Base-by-base conservation (phyloP, 1,140 invertebrate genomes). In the Rhizoglyphus robini region DNA sequence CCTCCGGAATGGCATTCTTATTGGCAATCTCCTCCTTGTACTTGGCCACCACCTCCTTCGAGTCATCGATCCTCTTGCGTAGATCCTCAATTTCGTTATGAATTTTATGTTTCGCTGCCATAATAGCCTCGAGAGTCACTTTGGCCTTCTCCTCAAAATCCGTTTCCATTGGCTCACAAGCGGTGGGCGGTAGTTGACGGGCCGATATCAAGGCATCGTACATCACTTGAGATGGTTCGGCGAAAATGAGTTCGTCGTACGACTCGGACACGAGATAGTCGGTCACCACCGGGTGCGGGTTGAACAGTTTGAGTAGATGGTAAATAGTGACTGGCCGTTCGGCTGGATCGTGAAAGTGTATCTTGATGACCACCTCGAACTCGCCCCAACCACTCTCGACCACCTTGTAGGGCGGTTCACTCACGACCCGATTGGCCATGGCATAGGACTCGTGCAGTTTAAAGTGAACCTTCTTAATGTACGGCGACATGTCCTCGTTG, bases 331-430 rank as follows among this genome's bases (percentile, higher is more conserved):
- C 88, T 8, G 72, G 72, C n/a, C 66, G 71, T 69, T 68, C 96
- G 75, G 93, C 95, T 4, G 90, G 87, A 81, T 99, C 96, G 73
- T 91, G 85, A 73, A 99, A 99, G 77, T 92, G 94, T 64, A 99
- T 91, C 76, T 98, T 97, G 25, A 99, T 97, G 30, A 92, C 87
- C 70, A 99, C 88, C 78, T 99, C 96, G 79, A 99, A 99, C 79
- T 99, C 96, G 71, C 96, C 96, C 96, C 96, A 99, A 1, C 96
- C 96, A 59, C 96, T 99, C 79, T 99, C 96, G 0, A 87, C 92
- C 0, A 99, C 83, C 81, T 98, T 93, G 75, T 96, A 99, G 0
- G 96, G 96, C 2, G 93, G 92, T 75, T 94, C 93, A 0, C 86
- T 87, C 0, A 96, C 79, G 68, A 96, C 32, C 74, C 95, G 80